Percentiles rank a stretch among this genome's conserved stretches.
These are phyloP conservation scores for Falco rusticolus DNA, from an alignment of 2,797 vertebrate species.

Conservation along the genomic window DNA sequence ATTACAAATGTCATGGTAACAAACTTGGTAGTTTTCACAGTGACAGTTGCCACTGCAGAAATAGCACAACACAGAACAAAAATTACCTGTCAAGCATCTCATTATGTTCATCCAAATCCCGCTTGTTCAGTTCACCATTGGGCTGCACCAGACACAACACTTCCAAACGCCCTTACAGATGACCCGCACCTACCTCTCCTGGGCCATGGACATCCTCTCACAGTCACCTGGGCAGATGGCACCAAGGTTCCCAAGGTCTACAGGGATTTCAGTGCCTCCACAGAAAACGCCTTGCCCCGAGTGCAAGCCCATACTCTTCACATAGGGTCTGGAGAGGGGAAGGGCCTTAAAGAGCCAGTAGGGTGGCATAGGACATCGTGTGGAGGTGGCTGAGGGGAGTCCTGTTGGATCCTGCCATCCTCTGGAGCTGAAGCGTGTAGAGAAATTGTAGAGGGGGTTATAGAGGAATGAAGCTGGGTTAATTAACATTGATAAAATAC, in stretches of 20 bases:
- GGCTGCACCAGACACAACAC: conserved; percentile 43
- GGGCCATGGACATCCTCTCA: background rate
- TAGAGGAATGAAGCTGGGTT: too few species aligned
- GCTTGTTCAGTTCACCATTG: conserved; percentile 37
- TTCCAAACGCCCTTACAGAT: conserved; percentile 7
- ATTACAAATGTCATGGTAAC: conserved; percentile 75
- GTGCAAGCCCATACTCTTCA: background rate
- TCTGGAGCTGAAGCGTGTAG: background rate
- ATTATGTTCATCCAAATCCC: conserved; percentile 58
- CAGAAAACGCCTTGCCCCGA: background rate
- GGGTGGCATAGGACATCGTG: background rate
- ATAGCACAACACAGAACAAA: conserved; percentile 72
- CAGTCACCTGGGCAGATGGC: background rate
- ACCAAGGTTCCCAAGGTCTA: background rate
- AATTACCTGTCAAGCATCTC: conserved; percentile 70
- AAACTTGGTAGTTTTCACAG: conserved; percentile 65
- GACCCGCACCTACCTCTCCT: fast-evolving
- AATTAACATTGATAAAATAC: too few species aligned
- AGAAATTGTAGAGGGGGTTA: too few species aligned
- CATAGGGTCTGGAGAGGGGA: background rate
- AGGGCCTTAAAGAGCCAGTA: background rate
- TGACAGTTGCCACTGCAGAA: conserved; percentile 71
- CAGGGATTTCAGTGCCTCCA: background rate
- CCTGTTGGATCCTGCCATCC: background rate
- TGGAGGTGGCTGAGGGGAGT: background rate